Base-by-base conservation (phyloP, 1,140 invertebrate genomes). In the Nymphalis io region DNA sequence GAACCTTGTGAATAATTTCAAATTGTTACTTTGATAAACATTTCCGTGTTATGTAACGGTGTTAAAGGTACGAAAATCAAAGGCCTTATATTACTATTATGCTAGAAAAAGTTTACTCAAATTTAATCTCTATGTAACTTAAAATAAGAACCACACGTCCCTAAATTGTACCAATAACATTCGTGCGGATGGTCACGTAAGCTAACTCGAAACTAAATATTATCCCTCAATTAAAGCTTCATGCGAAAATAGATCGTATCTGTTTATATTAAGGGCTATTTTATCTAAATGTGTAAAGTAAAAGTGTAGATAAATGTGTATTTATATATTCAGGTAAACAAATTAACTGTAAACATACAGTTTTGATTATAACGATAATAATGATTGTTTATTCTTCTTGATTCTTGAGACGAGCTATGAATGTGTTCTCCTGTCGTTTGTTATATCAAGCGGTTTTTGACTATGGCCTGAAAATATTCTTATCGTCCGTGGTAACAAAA, bases 101-200 rank as follows among this genome's bases (percentile, higher is more conserved):
- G 12, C 15, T 27, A 27, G 1, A 55, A 55, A 33, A 33, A 0
- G n/a, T 10, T 1, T 55, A 27, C 2, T 0, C 12, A 13, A 53
- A 55, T 55, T 53, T 53, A 5, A 39, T 21, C 65, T 60, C 3
- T 48, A 48, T 12, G 15, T 23, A 1, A 6, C 12, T 51, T 12
- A 6, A 15, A 55, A 55, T 55, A 27, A 55, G 51, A 55, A 27
- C 21, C 3, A 55, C 23, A 21, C 12, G 51, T 23, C 51, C 21
- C 51, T 55, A 55, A 27, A 33, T 55, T 55, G 15, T 5, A 55
- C 13, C 21, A 55, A n/a, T 27, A 55, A 27, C 21, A 44, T 57
- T 63, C 64, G 70, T 75, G 74, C 63, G 62, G 18, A 60, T 27
- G 15, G 74, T 75, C 74, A 75, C 74, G 74, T 75, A 75, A 72